Evolutionary conservation across 2,888 invertebrate genomes (phyloP).

Genomic region (Morinoia aosen): DNA sequence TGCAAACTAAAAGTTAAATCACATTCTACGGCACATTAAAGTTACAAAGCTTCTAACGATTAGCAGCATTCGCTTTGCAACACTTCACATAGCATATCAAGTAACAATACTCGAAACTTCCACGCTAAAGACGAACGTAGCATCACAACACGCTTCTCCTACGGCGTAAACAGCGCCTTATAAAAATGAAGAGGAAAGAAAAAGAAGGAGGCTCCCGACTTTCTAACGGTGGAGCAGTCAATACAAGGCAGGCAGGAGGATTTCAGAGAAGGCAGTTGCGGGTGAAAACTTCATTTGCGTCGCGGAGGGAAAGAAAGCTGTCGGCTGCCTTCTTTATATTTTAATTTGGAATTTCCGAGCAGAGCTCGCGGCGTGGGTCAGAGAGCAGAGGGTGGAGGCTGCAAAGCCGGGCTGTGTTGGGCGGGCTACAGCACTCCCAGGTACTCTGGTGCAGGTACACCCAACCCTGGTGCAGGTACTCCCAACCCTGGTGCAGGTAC

Average conservation of each 20-base stretch:
- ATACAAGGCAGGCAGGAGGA: not conserved
- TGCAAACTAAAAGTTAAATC: too few relatives aligned
- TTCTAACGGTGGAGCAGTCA: not conserved
- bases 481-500: too few relatives aligned
- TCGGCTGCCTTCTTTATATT: not conserved
- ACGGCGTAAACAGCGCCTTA: not conserved
- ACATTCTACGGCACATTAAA: too few relatives aligned
- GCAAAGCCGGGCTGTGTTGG: not conserved
- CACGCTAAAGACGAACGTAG: not conserved
- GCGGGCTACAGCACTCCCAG: too few relatives aligned
- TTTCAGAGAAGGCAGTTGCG: not conserved
- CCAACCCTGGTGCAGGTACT: too few relatives aligned
- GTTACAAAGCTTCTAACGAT: too few relatives aligned
- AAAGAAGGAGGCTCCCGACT: not conserved
- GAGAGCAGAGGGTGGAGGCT: not conserved
- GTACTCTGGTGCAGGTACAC: too few relatives aligned
- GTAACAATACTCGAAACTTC: not conserved
- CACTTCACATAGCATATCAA: not conserved
- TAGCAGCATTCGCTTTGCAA: not conserved
- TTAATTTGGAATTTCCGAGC: not conserved
- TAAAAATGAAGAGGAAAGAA: too few relatives aligned
- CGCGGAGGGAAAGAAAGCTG: not conserved
- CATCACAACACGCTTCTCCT: not conserved
- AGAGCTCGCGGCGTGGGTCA: not conserved
- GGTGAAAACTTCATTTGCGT: conserved; percentile 12